Evolutionary conservation across 2,888 invertebrate species (phyloP).

Genomic region (Apodemia zela): DNA sequence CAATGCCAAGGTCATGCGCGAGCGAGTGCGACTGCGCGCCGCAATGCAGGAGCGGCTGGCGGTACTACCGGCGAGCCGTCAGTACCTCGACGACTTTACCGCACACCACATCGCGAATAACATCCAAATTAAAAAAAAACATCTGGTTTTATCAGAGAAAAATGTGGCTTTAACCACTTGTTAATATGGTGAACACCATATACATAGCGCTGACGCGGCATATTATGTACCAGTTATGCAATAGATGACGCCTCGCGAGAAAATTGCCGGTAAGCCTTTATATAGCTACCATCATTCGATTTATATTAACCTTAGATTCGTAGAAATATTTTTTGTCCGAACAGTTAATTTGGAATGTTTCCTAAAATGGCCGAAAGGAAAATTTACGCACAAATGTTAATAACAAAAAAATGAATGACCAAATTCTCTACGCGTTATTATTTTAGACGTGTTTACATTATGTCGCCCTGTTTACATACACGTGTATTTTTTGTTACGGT

Average conservation of each 20-base stretch:
- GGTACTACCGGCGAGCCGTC: constrained; percentile 61
- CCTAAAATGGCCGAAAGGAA: background rate
- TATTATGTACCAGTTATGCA: constrained; percentile 59
- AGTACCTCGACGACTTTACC: constrained; percentile 69
- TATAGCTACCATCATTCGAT: constrained; percentile 5
- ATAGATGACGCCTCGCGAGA: constrained; percentile 41
- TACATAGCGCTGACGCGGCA: constrained; percentile 44
- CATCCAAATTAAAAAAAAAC: constrained; percentile 19
- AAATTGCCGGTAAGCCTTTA: constrained; percentile 45
- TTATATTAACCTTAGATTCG: background rate
- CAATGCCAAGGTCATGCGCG: constrained; percentile 90
- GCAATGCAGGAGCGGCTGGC: constrained; percentile 83
- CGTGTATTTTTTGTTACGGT: background rate
- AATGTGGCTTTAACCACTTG: constrained; percentile 4
- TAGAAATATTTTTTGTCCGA: background rate
- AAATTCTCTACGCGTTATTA: background rate
- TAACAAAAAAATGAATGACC: background rate
- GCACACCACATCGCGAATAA: constrained; percentile 54
- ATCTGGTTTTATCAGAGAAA: background rate
- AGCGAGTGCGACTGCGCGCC: constrained; percentile 83
- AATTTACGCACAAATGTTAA: constrained; percentile 16
- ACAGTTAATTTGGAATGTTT: background rate
- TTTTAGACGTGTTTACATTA: background rate
- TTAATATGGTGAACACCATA: constrained; percentile 41
- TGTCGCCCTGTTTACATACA: background rate